Evolutionary conservation across 2,888 invertebrate species (phyloP).

Genomic region (Seira ritae): DNA sequence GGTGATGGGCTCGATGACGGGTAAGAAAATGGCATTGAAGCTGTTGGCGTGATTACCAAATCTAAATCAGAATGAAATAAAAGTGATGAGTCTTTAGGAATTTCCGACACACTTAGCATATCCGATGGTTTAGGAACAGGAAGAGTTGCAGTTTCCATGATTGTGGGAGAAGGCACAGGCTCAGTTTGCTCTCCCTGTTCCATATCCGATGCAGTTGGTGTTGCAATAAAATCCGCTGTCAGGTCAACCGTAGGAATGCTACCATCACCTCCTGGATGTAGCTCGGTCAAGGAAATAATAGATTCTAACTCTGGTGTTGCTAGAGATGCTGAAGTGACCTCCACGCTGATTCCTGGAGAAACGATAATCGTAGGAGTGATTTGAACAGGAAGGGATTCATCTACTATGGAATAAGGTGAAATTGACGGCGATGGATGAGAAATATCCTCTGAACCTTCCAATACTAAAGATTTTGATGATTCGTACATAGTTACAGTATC

Average conservation of each 20-base stretch:
- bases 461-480: slow-evolving; percentile 23
- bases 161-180: too few relatives aligned
- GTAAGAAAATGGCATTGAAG: background rate
- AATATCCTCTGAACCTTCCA: slow-evolving; percentile 43
- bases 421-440: background rate
- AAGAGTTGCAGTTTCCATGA: too few relatives aligned
- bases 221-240: slow-evolving; percentile 38
- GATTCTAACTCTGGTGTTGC: background rate
- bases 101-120: too few relatives aligned
- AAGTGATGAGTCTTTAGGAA: too few relatives aligned
- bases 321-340: background rate
- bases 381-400: too few relatives aligned
- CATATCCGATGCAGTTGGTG: slow-evolving; percentile 8
- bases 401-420: slow-evolving; percentile 10
- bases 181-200: slow-evolving; percentile 17
- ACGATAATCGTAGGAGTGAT: too few relatives aligned
- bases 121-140: too few relatives aligned
- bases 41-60: too few relatives aligned
- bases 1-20: background rate
- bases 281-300: background rate
- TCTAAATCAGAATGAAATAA: too few relatives aligned
- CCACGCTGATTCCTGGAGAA: background rate
- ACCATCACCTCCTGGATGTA: too few relatives aligned
- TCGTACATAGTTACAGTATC: too few relatives aligned
- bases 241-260: slow-evolving; percentile 45